Base-by-base conservation (phyloP, 2,888 invertebrate species). In the Leptogaster cylindrica region DNA sequence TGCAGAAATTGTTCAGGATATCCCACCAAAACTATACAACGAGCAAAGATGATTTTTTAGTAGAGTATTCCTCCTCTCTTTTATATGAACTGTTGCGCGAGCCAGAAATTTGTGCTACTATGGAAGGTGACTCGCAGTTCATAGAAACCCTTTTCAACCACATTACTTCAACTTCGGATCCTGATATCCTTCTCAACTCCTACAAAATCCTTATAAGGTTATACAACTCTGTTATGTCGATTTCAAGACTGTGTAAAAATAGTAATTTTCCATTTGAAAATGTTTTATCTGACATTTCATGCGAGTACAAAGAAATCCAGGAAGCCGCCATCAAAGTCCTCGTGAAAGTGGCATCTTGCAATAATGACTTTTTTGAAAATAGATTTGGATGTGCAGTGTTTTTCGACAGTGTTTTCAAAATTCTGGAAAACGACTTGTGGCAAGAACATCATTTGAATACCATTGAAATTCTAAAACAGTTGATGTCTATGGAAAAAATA, bases 401-500 rank as follows among this genome's bases (percentile, higher is more conserved):
- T 51, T 69, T 69, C n/a, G 61, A 68, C 7, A 44, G 58, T 50
- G 48, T 66, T 27, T 71, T 69, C 48, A 58, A 61, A 18, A 50
- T 71, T 6, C 12, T 71, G 4, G 67, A 71, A 12, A 61, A 58
- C 36, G 18, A 61, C 10, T 8, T 33, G 3, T 55, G 41, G 20
- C 2, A 3, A 5, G 44, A 55, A 12, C 23, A 31, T 6, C 66
- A 66, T 44, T 8, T 23, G 16, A 12, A 18, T 8, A 23, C 61
- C 6, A 12, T 70, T 4, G 14, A 48, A 6, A 39, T 70, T 2
- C 55, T 66, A 2, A 36, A 33, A 14, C 31, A 20, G 2, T 12
- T 70, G 23, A 48, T 70, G 51, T 25, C 48, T 10, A 39, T 55
- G 10, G 8, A 65, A 7, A 28, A 51, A 18, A 51, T 61, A 16